These are phyloP conservation scores for Echinarachnius parma DNA, from an alignment of 53 echinoderm and acorn worm genomes.

Conservation along the genomic window DNA sequence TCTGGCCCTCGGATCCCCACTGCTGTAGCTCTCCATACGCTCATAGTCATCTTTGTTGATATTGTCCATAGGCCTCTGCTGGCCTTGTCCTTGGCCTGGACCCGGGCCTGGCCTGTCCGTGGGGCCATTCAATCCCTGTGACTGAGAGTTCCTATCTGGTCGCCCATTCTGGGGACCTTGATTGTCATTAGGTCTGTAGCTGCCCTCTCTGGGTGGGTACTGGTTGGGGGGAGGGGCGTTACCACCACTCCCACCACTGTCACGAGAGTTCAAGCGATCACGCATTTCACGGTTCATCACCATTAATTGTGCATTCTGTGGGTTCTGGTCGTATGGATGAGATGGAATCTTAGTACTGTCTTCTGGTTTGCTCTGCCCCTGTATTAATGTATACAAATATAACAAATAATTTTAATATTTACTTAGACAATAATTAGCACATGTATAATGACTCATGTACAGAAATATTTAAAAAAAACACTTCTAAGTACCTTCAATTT, in stretches of 20 bases:
- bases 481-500: too few relatives aligned
- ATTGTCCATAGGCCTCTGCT: slow-evolving; percentile 63
- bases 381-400: too few relatives aligned
- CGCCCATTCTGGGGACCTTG: slow-evolving; percentile 21
- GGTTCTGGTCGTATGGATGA: slow-evolving; percentile 35
- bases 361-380: slow-evolving; percentile 11
- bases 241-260: slow-evolving; percentile 13
- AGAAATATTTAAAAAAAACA: too few relatives aligned
- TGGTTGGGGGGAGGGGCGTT: slow-evolving; percentile 28
- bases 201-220: slow-evolving; percentile 33
- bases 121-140: slow-evolving; percentile 11
- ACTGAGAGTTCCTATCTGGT: neutral
- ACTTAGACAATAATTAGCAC: too few relatives aligned
- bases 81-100: slow-evolving; percentile 40
- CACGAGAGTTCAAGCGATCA: slow-evolving; percentile 26
- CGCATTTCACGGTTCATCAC: slow-evolving; percentile 41
- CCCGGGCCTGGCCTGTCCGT: neutral
- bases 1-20: slow-evolving; percentile 29
- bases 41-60: slow-evolving; percentile 56
- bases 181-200: slow-evolving; percentile 35
- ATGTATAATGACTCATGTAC: too few relatives aligned
- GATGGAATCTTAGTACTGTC: slow-evolving; percentile 27
- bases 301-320: slow-evolving; percentile 20
- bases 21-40: slow-evolving; percentile 53
- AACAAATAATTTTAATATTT: too few relatives aligned